Evolutionary conservation across 2,113 vertebrate species (phyloP), one percentile per base, ranked within the genome.

Genomic region (Silurus asotus): DNA sequence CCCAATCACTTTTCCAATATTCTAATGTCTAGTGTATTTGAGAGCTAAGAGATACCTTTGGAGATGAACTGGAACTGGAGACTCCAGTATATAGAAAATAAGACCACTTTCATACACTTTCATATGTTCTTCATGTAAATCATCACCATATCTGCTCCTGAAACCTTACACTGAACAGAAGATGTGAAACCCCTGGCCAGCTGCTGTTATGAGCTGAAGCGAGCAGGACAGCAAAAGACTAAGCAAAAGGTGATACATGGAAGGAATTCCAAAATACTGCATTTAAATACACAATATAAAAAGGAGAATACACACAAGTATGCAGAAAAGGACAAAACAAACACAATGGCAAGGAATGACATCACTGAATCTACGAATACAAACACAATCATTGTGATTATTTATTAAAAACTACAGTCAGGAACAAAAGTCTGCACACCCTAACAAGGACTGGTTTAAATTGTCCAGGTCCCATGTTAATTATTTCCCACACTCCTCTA

Each of bases 311-410:
- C 51, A 69, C 20, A 83, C 15, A 77, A 48, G 82, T 45, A 75
- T 20, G 25, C 58, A 17, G 75, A 85, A n/a, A 70, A 23, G 61
- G 15, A 59, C 23, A 15, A 59, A 59, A 58, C 77, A 59, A 37
- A 79, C 77, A 59, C 25, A 19, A 64, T 53, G 25, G 85, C 14
- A 74, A 62, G 62, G 25, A 88, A 25, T 37, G 72, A 28, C 25
- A 65, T 87, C 45, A 84, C 55, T 84, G 56, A 87, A 59, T 55
- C 75, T 81, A 81, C n/a, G 13, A 51, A 15, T 48, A 74, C 45
- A 61, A 75, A 48, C 58, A 28, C 14, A 69, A 55, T 25, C 5
- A 25, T 55, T 20, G 1, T 79, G 56, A 45, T 28, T 53, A 78
- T 77, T 6, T 25, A 78, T 58, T 1, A 56, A 59, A 37, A 19